Conservation (phyloP, 1,140 invertebrate species). For the Pachypeltis micranthus region DNA sequence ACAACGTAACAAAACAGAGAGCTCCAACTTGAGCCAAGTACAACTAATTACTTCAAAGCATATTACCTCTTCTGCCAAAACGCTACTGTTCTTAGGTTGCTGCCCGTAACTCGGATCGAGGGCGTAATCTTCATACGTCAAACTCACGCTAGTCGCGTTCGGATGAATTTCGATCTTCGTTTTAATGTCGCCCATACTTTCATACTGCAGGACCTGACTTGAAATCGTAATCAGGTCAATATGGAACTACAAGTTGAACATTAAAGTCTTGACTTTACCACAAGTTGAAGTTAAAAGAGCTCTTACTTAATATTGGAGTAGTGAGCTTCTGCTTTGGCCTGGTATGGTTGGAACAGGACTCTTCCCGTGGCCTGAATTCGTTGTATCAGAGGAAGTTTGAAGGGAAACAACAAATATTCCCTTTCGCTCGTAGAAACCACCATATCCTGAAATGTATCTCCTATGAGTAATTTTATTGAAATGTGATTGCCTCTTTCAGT, state of each 20-base stretch:
- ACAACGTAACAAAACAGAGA: too few relatives aligned
- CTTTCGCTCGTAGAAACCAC: constrained; percentile 26
- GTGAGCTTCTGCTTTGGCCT: constrained; percentile 29
- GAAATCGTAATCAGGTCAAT: constrained; percentile 5
- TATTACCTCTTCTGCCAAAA: constrained; percentile 25
- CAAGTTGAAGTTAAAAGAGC: too few relatives aligned
- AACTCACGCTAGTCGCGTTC: constrained; percentile 1
- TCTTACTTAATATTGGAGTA: constrained; percentile 27
- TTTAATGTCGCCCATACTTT: constrained; percentile 16
- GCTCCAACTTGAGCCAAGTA: too few relatives aligned
- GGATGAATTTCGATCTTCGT: background rate
- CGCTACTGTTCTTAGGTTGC: constrained; percentile 24
- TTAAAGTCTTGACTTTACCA: too few relatives aligned
- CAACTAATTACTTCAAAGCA: too few relatives aligned
- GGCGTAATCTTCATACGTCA: constrained; percentile 17
- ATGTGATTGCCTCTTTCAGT: too few relatives aligned
- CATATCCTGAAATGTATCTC: constrained; percentile 21
- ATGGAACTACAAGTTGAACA: too few relatives aligned
- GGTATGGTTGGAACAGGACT: constrained; percentile 29
- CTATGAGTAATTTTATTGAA: background rate
- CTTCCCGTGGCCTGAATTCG: constrained; percentile 23
- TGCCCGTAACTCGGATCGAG: constrained; percentile 27
- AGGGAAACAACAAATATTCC: constrained; percentile 19
- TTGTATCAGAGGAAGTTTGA: constrained; percentile 20
- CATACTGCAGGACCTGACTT: constrained; percentile 23